Evolutionary conservation across 2,888 invertebrate species (phyloP), one percentile per base, ranked within the genome.

Genomic region (Agrotis puta): DNA sequence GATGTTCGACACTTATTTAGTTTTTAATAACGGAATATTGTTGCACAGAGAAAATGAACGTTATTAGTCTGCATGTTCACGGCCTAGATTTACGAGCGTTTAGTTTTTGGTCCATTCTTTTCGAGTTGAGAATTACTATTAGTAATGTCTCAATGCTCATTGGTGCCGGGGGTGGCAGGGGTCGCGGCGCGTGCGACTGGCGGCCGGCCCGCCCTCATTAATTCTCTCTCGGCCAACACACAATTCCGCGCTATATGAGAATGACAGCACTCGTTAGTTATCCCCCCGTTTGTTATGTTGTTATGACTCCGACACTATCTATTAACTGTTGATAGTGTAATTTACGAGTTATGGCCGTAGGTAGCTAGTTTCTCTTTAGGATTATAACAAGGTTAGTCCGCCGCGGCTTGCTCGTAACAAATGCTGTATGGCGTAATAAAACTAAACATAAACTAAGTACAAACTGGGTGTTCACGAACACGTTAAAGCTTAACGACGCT

Each of bases 231-330:
- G 83, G 86, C 85, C 87, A 86, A 82, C 88, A 88, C 88, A 90
- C 89, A 87, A 88, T 88, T 88, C 87, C 78, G 84, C 88, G 84
- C 88, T 89, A 90, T 88, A 89, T 92, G 91, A 89, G 89, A 90
- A 89, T 92, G 93, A 92, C 92, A 92, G 91, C 90, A 88, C 89
- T 91, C 92, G 91, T 93, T 93, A 91, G 90, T 92, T 92, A 92
- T 85, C 90, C 90, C 80, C 82, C 85, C 84, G 84, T 83, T 88
- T 83, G 87, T 87, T 85, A 85, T 87, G 89, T 89, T 91, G 90
- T 88, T 91, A 89, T 90, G 89, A 89, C 85, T 86, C 87, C 83
- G 84, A 89, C 90, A 91, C 89, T 91, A 91, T 91, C 90, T 91
- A 90, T 90, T 89, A 91, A 88, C 85, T 85, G 82, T 85, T 87